Base-by-base conservation (phyloP, 2,113 vertebrate species). In the Ivindomyrus marchei region DNA sequence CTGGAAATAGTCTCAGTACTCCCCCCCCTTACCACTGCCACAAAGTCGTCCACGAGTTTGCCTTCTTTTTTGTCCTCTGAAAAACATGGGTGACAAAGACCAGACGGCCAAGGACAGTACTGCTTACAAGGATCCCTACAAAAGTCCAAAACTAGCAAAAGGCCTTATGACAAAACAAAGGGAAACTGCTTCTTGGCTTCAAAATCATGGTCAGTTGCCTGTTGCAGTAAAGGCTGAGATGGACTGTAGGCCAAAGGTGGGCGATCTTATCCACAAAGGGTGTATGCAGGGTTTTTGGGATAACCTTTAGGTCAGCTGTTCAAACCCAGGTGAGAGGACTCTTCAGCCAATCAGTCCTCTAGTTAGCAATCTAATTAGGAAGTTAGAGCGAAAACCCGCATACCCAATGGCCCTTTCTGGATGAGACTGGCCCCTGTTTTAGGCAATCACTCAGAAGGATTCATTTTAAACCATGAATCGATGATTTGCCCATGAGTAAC, bases 1-100 rank as follows among this genome's bases (percentile, higher is more conserved):
- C 94, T 1, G 0, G 96, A 91, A 50, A 98, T 74, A 0, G 96
- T 89, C 36, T 98, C 96, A 0, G 97, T 99, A 0, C 94, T 95
- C 4, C 98, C 98, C 0, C 98, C 98, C 1, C 92, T 95, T 0
- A 98, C 95, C 0, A 97, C 91, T 4, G 91, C 95, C 0, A 97
- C 42, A 87, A 97, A 97, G 90, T 99, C 98, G 27, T 99, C 94
- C 86, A 98, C 96, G 39, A 94, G 10, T 0, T 1, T 0, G 6
- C 0, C 95, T 87, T 49, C 90, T 90, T 80, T 42, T 50, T 91
- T 93, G 62, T 4, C 77, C 1, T 88, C 91, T 85, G 53, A 53
- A 6, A 56, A 31, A 50, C 88, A 50, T 10, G n/a, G 11, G 4
- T 7, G 13, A 88, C 53, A 21, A 53, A 13, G 9, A 46, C 39